Percentiles rank a stretch among this genome's conserved stretches.
Conservation (phyloP, 2,888 invertebrate genomes). For the Uloborus plumipes region DNA sequence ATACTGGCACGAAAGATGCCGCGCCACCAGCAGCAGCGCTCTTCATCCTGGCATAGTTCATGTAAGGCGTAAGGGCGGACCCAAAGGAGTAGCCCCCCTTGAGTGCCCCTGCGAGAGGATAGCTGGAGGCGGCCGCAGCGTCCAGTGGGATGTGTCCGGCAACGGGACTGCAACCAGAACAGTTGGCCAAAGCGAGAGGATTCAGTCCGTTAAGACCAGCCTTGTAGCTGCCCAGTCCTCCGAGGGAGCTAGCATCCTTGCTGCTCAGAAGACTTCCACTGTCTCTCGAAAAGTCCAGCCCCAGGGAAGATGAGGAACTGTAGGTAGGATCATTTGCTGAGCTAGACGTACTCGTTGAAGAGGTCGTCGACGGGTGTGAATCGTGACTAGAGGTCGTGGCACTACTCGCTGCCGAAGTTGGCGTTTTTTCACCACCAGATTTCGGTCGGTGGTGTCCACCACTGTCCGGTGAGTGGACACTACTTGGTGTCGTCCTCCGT, state of each 20-base stretch:
- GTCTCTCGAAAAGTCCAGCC: slow-evolving; percentile 54
- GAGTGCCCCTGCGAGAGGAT: slow-evolving; percentile 62
- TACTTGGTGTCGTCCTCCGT: slow-evolving; percentile 45
- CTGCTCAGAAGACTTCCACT: slow-evolving; percentile 63
- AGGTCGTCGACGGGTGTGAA: slow-evolving; percentile 38
- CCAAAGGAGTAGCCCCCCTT: slow-evolving; percentile 67
- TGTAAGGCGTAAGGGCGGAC: slow-evolving; percentile 80
- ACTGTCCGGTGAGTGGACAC: slow-evolving; percentile 53
- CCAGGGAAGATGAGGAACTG: slow-evolving; percentile 58
- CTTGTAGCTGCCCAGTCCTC: slow-evolving; percentile 70
- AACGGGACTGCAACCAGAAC: slow-evolving; percentile 67
- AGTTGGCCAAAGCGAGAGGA: slow-evolving; percentile 65
- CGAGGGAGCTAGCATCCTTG: slow-evolving; percentile 65
- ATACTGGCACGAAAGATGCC: slow-evolving; percentile 88
- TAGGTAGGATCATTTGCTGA: slow-evolving; percentile 60
- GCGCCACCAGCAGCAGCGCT: slow-evolving; percentile 90
- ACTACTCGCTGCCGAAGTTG: slow-evolving; percentile 47
- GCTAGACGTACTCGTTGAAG: slow-evolving; percentile 18
- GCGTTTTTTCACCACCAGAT: slow-evolving; percentile 61
- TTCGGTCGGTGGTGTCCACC: slow-evolving; percentile 32
- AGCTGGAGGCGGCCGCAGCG: slow-evolving; percentile 66
- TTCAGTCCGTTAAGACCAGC: slow-evolving; percentile 69
- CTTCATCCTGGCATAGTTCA: slow-evolving; percentile 93
- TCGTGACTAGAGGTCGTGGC: slow-evolving; percentile 44
- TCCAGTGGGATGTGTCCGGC: slow-evolving; percentile 74